phyloP scores from a whole-genome alignment of 2,113 vertebrate species.

The Pomatostomus ruficeps region DNA sequence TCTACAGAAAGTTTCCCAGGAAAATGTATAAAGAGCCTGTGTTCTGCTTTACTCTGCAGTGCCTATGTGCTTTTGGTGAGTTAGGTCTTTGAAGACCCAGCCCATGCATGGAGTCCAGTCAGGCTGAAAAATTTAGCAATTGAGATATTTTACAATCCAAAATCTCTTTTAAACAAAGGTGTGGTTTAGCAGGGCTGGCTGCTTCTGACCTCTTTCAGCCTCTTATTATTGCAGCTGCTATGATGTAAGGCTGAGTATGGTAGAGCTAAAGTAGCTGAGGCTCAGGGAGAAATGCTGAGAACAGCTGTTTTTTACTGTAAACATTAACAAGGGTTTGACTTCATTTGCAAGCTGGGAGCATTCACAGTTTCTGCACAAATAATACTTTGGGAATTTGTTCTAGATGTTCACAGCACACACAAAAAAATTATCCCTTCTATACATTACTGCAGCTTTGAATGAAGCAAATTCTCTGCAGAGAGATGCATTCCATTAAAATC shows the following conservation, averaged over 20 bases:
- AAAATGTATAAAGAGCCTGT: constrained; percentile 69
- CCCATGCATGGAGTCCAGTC: constrained; percentile 40
- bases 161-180: constrained; percentile 55
- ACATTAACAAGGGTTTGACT: constrained; percentile 52
- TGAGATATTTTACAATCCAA: constrained; percentile 35
- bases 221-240: constrained; percentile 53
- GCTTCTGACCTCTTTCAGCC: constrained; percentile 23
- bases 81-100: constrained; percentile 34
- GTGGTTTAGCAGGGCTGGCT: constrained; percentile 42
- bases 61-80: constrained; percentile 42
- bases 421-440: neutral
- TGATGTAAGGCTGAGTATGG: constrained; percentile 37
- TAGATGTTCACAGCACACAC: constrained; percentile 4
- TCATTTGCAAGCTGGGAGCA: constrained; percentile 46
- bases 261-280: constrained; percentile 8
- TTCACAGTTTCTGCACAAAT: constrained; percentile 51
- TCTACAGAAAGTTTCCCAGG: constrained; percentile 69
- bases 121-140: constrained; percentile 29
- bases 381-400: constrained; percentile 12
- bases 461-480: constrained; percentile 1
- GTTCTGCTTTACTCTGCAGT: constrained; percentile 51
- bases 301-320: constrained; percentile 68
- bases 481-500: constrained; percentile 19
- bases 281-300: constrained; percentile 49
- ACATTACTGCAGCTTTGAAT: neutral